Evolutionary conservation across 2,888 invertebrate species (phyloP), one percentile per base, ranked within the genome.

Genomic region (Eilema griseolum): DNA sequence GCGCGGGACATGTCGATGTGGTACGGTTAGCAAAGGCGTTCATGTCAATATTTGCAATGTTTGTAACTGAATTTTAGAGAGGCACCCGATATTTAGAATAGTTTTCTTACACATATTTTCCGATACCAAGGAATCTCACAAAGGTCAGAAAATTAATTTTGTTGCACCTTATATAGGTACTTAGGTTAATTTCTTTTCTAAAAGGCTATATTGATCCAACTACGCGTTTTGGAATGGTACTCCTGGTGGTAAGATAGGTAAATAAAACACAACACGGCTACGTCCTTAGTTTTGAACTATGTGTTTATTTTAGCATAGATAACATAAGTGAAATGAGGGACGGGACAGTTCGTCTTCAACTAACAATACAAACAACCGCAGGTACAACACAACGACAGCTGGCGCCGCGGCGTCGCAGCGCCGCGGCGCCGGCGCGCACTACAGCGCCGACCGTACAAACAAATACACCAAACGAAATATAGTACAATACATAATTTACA

Each of bases 341-440:
- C 94, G 94, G 94, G 94, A 94, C 85, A 92, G 93, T 90, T 92
- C 86, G 89, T 90, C 86, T 86, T 88, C 89, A 85, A 86, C 76
- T 69, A 77, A 78, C 70, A 71, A 74, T 73, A 74, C 73, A 79
- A 75, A 66, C 52, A 69, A 81, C 73, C 72, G 16, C 71, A 60
- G 69, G 61, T n/a, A 72, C 28, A 31, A 37, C 62, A 31, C 46
- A 65, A 64, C 46, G 64, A 37, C 31, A 56, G 59, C 33, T 26
- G 28, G 62, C 52, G 31, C n/a, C 37, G 33, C 41, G 41, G 14
- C 59, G 59, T n/a, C n/a, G n/a, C n/a, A n/a, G n/a, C 31, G 7
- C 20, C 28, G 31, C 28, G 14, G 31, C 67, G 26, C 26, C 64
- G 52, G 46, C 26, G 37, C 26, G 60, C 67, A 71, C 52, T n/a